A percentile compares a stretch with the other conserved stretches of the same genome.
These are phyloP conservation scores for Aplysina aerophoba DNA, from an alignment of 37 sponge, comb jelly and placozoan species.

Conservation along the genomic window DNA sequence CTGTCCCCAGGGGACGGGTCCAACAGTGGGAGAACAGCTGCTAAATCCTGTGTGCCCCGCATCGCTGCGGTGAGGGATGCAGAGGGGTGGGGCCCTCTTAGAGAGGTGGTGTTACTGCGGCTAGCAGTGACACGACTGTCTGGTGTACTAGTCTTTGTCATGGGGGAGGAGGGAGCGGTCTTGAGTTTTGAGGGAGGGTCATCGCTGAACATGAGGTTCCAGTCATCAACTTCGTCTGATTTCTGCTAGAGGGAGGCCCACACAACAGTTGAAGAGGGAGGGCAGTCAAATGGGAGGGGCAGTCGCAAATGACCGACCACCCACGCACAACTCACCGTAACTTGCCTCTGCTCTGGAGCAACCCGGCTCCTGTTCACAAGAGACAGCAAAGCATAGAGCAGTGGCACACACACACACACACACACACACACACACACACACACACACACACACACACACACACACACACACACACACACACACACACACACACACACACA, in stretches of 20 bases:
- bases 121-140: neutral
- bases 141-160: neutral
- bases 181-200: constrained; percentile 6
- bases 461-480: too few relatives aligned
- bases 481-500: too few relatives aligned
- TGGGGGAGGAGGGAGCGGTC: neutral
- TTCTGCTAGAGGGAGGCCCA: constrained; percentile 27
- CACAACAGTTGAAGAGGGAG: too few relatives aligned
- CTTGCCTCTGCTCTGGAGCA: neutral
- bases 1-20: constrained; percentile 19
- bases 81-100: neutral
- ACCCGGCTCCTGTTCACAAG: too few relatives aligned
- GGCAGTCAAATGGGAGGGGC: neutral
- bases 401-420: too few relatives aligned
- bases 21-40: neutral
- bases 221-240: constrained; percentile 65
- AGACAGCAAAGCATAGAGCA: too few relatives aligned
- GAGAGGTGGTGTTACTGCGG: neutral
- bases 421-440: too few relatives aligned
- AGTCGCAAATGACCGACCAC: neutral
- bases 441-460: too few relatives aligned
- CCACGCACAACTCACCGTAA: neutral
- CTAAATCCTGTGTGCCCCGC: neutral
- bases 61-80: neutral
- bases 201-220: constrained; percentile 86